A percentile compares a stretch with the other conserved stretches of the same genome.
Conservation (phyloP, 1,140 invertebrate genomes). For the Prorops nasuta region DNA sequence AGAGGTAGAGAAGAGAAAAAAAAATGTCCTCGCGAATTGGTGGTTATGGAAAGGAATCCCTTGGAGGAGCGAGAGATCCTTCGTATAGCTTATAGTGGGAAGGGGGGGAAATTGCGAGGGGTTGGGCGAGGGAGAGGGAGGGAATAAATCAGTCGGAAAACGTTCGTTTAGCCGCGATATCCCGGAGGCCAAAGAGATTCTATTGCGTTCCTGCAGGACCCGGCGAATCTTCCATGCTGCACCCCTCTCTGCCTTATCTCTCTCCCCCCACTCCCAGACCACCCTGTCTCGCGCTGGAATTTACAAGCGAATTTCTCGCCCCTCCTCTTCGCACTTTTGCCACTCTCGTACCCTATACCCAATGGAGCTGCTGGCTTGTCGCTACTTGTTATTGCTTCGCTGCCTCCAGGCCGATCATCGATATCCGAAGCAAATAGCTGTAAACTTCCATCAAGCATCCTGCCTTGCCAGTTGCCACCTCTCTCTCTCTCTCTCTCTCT, state of each 20-base stretch:
- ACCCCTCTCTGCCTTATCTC: conserved; percentile 12
- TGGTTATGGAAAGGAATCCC: not conserved
- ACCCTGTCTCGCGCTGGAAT: conserved; percentile 25
- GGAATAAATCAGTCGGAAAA: conserved; percentile 34
- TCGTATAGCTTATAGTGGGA: not conserved
- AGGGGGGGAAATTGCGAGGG: not conserved
- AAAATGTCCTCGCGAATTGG: not conserved
- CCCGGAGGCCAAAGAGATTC: conserved; percentile 34
- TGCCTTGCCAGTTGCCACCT: not conserved
- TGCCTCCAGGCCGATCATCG: conserved; percentile 31
- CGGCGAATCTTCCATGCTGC: too few species aligned
- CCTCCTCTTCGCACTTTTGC: conserved; percentile 1
- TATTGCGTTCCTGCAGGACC: conserved; percentile 33
- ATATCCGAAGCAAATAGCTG: conserved; percentile 40
- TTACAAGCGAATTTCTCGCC: conserved; percentile 33
- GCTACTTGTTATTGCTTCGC: conserved; percentile 31
- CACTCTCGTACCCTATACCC: too few species aligned
- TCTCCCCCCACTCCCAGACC: conserved; percentile 11
- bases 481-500: conserved; percentile 7
- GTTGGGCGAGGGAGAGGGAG: not conserved
- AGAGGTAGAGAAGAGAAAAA: not conserved
- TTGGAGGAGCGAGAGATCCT: too few species aligned
- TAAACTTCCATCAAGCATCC: conserved; percentile 32
- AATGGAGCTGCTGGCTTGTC: too few species aligned
- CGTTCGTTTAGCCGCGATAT: conserved; percentile 36